Conservation (phyloP, 1,140 invertebrate genomes). For the Lasioglossum baleicum region DNA sequence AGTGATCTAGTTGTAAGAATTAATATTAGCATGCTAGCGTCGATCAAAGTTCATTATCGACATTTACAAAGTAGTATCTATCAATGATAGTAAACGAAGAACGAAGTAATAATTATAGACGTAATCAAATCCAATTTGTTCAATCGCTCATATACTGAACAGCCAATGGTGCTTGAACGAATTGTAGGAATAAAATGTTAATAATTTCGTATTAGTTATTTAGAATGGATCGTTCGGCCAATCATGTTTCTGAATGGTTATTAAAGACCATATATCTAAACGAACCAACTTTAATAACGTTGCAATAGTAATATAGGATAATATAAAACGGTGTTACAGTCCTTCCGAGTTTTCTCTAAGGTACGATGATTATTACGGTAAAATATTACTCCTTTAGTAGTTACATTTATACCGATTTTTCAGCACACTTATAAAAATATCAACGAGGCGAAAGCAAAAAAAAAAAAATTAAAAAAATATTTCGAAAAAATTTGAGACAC, state of each 20-base stretch:
- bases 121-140: constrained; percentile 58
- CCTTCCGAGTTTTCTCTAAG: constrained; percentile 72
- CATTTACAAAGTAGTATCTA: constrained; percentile 57
- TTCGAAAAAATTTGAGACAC: constrained; percentile 59
- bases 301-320: constrained; percentile 62
- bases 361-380: constrained; percentile 67
- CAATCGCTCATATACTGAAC: constrained; percentile 47
- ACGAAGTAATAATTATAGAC: constrained; percentile 57
- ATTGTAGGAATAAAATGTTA: constrained; percentile 51
- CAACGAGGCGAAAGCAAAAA: constrained; percentile 60
- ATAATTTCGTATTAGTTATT: constrained; percentile 50
- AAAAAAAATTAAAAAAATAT: constrained; percentile 37
- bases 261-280: constrained; percentile 38
- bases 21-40: constrained; percentile 61
- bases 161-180: constrained; percentile 61
- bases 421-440: constrained; percentile 70
- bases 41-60: constrained; percentile 55
- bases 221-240: constrained; percentile 49
- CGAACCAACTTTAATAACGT: constrained; percentile 55
- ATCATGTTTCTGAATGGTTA: constrained; percentile 46
- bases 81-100: constrained; percentile 48
- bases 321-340: constrained; percentile 65
- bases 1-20: constrained; percentile 63
- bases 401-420: constrained; percentile 75
- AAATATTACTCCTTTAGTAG: constrained; percentile 69